These are phyloP conservation scores for Eretmocerus hayati DNA, from an alignment of 2,888 invertebrate genomes.

Conservation along the genomic window DNA sequence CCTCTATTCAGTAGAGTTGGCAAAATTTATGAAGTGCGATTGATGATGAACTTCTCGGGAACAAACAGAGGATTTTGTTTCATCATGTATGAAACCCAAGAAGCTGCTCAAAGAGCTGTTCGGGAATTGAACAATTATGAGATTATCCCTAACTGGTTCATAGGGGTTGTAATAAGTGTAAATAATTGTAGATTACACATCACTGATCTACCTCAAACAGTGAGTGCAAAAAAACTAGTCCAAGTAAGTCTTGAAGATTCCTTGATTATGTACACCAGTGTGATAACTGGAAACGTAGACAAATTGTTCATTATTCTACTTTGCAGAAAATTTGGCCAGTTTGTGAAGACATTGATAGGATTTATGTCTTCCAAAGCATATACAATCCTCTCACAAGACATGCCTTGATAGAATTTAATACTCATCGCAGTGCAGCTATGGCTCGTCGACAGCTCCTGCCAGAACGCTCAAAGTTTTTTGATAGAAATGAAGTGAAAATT, in stretches of 20 bases:
- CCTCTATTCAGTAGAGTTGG: slow-evolving; percentile 47
- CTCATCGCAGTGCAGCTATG: slow-evolving; percentile 60
- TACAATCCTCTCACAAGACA: slow-evolving; percentile 48
- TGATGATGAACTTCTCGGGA: slow-evolving; percentile 72
- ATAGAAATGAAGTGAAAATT: slow-evolving; percentile 31
- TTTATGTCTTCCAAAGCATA: slow-evolving; percentile 31
- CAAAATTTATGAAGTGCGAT: slow-evolving; percentile 62
- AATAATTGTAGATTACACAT: slow-evolving; percentile 73
- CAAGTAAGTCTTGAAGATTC: slow-evolving; percentile 5
- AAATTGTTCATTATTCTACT: slow-evolving; percentile 10
- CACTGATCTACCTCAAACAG: slow-evolving; percentile 28
- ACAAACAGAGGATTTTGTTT: slow-evolving; percentile 70
- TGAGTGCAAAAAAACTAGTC: slow-evolving; percentile 2
- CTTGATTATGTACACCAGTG: not conserved
- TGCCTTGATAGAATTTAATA: slow-evolving; percentile 66
- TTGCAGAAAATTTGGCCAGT: slow-evolving; percentile 34
- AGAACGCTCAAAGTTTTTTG: slow-evolving; percentile 31
- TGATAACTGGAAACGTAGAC: too few relatives aligned
- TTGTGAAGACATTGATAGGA: slow-evolving; percentile 34
- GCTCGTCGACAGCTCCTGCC: slow-evolving; percentile 53
- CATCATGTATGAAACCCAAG: slow-evolving; percentile 57
- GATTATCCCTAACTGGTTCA: slow-evolving; percentile 58
- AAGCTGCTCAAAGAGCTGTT: slow-evolving; percentile 60
- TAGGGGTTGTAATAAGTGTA: slow-evolving; percentile 66
- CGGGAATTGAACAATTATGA: slow-evolving; percentile 61